Percentiles rank a stretch among this genome's conserved stretches.
phyloP scores from a whole-genome alignment of 2,888 invertebrate genomes.

The Lordiphosa andalusiaca region DNA sequence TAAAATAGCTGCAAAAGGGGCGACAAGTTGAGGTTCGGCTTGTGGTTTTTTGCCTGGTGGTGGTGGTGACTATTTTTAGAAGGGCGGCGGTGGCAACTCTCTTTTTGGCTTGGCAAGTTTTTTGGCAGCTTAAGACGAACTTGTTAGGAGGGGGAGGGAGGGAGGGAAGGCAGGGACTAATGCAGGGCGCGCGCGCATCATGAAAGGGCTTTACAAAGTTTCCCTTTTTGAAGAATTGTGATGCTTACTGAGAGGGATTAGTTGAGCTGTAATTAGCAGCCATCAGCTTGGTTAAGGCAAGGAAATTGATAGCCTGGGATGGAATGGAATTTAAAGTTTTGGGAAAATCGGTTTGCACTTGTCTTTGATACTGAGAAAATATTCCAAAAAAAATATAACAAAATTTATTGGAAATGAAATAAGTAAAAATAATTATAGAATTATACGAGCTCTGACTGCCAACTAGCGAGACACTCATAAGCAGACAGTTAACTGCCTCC shows the following conservation, averaged over 20 bases:
- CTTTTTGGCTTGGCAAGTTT: slow-evolving; percentile 46
- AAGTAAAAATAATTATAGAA: too few species aligned
- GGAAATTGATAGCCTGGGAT: slow-evolving; percentile 9
- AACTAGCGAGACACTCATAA: too few species aligned
- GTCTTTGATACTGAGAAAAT: too few species aligned
- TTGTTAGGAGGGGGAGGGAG: background rate
- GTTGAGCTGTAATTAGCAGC: slow-evolving; percentile 38
- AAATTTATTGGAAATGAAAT: too few species aligned
- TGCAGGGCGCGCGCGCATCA: slow-evolving; percentile 4
- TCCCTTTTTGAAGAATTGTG: slow-evolving; percentile 41
- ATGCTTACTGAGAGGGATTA: slow-evolving; percentile 38
- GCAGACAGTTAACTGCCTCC: too few species aligned
- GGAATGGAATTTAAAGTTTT: too few species aligned
- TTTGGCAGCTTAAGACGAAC: slow-evolving; percentile 49
- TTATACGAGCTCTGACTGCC: too few species aligned
- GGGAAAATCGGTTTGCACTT: too few species aligned
- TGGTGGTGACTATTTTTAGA: slow-evolving; percentile 26
- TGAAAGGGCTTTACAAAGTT: slow-evolving; percentile 49
- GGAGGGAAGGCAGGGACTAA: too few species aligned
- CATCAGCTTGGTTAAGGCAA: slow-evolving; percentile 19
- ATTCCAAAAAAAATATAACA: too few species aligned
- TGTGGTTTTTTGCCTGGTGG: slow-evolving; percentile 19
- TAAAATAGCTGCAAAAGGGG: slow-evolving; percentile 2
- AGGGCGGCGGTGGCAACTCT: slow-evolving; percentile 9
- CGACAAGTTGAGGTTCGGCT: slow-evolving; percentile 23